Evolutionary conservation across 2,113 vertebrate species (phyloP).

Genomic region (Ctenomys sociabilis): DNA sequence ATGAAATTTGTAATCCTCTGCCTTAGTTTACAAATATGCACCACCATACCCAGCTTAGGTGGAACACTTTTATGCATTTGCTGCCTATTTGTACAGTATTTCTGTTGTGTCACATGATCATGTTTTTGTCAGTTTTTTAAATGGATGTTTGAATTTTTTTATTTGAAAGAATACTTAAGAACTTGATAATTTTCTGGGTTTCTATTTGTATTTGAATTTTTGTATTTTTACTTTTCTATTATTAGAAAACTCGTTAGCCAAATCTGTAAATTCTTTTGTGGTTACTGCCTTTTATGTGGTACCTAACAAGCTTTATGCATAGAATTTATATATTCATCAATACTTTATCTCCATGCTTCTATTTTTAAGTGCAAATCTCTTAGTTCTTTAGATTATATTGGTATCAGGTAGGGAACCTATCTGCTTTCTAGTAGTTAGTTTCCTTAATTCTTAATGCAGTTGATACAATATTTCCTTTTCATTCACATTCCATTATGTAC

Average conservation of each 20-base stretch:
- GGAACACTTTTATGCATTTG: background rate
- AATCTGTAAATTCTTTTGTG: background rate
- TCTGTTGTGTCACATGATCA: slow-evolving; percentile 27
- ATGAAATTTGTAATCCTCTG: background rate
- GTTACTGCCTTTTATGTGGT: background rate
- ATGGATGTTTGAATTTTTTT: slow-evolving; percentile 31
- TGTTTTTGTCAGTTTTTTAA: slow-evolving; percentile 23
- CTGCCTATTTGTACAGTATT: background rate
- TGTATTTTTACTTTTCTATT: background rate
- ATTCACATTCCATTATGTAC: background rate
- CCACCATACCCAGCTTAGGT: background rate
- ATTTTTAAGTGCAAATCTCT: background rate
- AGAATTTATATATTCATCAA: background rate
- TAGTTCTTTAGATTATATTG: background rate
- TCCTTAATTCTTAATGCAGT: background rate
- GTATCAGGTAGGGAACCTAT: background rate
- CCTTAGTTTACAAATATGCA: background rate
- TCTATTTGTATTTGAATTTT: background rate
- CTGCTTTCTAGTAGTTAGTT: slow-evolving; percentile 17
- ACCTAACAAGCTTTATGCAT: background rate
- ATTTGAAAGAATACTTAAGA: background rate
- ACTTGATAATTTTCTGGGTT: background rate
- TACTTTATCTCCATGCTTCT: background rate
- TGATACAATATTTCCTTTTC: background rate
- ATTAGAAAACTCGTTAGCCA: background rate